phyloP scores from a whole-genome alignment of 2,113 vertebrate species.

The Seriola rivoliana region DNA sequence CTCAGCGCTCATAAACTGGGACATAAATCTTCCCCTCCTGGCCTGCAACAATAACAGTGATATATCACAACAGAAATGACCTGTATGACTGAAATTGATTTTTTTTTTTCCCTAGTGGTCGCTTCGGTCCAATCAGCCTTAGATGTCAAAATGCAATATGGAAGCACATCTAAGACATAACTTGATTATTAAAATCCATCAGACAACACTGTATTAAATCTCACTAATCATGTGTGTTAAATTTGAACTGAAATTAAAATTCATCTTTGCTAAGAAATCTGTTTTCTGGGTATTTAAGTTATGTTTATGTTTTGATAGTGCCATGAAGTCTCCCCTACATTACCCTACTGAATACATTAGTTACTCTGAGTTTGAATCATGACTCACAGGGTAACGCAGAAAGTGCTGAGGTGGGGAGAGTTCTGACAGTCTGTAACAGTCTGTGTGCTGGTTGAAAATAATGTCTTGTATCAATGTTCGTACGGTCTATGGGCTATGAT shows the following conservation, averaged over 20 bases:
- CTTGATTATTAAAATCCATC: conserved; percentile 7
- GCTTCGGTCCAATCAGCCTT: conserved; percentile 52
- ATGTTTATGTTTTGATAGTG: not conserved
- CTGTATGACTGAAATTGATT: conserved; percentile 64
- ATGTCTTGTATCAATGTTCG: not conserved
- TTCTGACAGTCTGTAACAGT: not conserved
- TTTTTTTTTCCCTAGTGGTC: conserved; percentile 25
- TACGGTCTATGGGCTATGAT: not conserved
- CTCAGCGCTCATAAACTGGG: conserved; percentile 58
- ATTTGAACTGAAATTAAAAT: not conserved
- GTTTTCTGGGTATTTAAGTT: not conserved
- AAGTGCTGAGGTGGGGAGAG: not conserved
- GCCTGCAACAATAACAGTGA: conserved; percentile 45
- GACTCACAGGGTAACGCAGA: not conserved
- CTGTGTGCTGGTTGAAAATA: not conserved
- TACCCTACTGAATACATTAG: not conserved
- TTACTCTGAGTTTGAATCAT: not conserved
- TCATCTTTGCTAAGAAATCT: not conserved
- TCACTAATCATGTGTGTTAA: not conserved
- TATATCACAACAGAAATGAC: conserved; percentile 66
- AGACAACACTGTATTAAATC: not conserved
- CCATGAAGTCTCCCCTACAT: too few species aligned
- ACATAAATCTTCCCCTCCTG: conserved; percentile 63
- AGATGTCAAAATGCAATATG: conserved; percentile 33
- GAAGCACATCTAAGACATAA: not conserved